Evolutionary conservation across 2,888 invertebrate species (phyloP).

Genomic region (Acutogordius australiensis): DNA sequence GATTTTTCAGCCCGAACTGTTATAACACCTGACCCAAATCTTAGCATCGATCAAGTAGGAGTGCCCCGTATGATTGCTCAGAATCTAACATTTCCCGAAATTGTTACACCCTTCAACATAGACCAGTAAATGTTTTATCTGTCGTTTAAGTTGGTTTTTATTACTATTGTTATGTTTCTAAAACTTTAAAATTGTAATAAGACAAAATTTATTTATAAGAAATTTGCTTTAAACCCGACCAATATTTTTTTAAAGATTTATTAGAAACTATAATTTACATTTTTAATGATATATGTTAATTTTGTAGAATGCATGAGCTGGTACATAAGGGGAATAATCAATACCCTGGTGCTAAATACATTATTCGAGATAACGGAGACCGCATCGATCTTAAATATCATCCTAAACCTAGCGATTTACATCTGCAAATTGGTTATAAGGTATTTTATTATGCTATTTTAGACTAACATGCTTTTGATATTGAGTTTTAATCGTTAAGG

Average conservation of each 20-base stretch:
- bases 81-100: conserved; percentile 91
- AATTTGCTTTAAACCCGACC: too few relatives aligned
- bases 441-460: too few relatives aligned
- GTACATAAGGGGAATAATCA: conserved; percentile 84
- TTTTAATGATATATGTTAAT: too few relatives aligned
- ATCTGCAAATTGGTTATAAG: conserved; percentile 72
- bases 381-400: conserved; percentile 89
- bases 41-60: conserved; percentile 79
- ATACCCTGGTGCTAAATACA: conserved; percentile 97
- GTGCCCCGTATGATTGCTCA: conserved; percentile 92
- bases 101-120: conserved; percentile 95
- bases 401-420: conserved; percentile 79
- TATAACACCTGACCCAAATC: conserved; percentile 75
- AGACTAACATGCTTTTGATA: neutral
- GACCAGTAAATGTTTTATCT: too few relatives aligned
- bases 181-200: too few relatives aligned
- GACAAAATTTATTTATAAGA: too few relatives aligned
- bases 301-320: conserved; percentile 44
- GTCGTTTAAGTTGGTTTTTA: too few relatives aligned
- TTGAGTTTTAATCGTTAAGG: too few relatives aligned
- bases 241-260: too few relatives aligned
- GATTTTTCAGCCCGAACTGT: conserved; percentile 98
- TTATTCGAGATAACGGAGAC: conserved; percentile 89
- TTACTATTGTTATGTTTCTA: too few relatives aligned
- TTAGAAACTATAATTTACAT: too few relatives aligned